Evolutionary conservation across 2,797 vertebrate species (phyloP).

Genomic region (Sebastes hubbsi): DNA sequence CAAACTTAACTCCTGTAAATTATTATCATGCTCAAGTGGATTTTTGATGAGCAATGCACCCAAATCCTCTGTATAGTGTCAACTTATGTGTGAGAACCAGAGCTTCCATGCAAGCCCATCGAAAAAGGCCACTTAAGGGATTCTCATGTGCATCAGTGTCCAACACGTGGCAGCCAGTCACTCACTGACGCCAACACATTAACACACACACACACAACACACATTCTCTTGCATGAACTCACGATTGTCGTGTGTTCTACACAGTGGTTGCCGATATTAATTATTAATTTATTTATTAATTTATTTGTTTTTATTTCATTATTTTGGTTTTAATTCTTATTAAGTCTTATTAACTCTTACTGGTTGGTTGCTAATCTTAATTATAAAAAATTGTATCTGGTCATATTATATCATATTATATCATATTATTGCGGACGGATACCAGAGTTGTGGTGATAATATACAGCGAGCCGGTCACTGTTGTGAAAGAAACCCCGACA

Average conservation of each 20-base stretch:
- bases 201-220: neutral
- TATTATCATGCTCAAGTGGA: neutral
- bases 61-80: neutral
- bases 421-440: neutral
- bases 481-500: too few relatives aligned
- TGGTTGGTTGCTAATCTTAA: too few relatives aligned
- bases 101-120: slow-evolving; percentile 1
- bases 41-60: neutral
- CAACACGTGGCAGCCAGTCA: slow-evolving; percentile 40
- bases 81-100: neutral
- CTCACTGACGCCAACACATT: neutral
- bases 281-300: too few relatives aligned
- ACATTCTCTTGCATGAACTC: too few relatives aligned
- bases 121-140: slow-evolving; percentile 62
- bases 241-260: too few relatives aligned
- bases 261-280: too few relatives aligned
- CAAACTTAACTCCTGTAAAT: too few relatives aligned
- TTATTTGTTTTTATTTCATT: too few relatives aligned
- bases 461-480: too few relatives aligned
- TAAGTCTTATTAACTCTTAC: too few relatives aligned
- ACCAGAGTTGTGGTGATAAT: neutral
- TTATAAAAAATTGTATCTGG: neutral
- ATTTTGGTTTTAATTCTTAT: too few relatives aligned
- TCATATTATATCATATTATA: neutral
- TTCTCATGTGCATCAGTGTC: slow-evolving; percentile 47